These are phyloP conservation scores for Galeopterus variegatus DNA, from an alignment of 2,113 vertebrate species.

Conservation along the genomic window DNA sequence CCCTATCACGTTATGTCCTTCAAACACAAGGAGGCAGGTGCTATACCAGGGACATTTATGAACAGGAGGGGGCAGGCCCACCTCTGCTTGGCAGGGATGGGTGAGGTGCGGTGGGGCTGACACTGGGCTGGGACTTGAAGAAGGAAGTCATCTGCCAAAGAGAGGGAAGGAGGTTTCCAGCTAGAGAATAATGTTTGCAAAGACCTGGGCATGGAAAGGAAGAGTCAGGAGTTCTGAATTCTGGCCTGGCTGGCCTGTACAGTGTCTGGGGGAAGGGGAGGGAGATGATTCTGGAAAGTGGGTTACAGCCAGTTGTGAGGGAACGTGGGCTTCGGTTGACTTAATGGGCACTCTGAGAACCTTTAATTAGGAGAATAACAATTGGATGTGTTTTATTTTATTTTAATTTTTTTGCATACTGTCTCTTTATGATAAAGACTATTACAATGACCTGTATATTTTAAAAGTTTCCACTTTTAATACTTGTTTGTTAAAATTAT, in stretches of 20 bases:
- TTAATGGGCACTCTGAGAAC: neutral
- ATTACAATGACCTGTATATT: conserved; percentile 3
- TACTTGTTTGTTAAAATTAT: conserved; percentile 57
- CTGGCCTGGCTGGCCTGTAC: neutral
- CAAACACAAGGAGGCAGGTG: neutral
- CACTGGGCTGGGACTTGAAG: neutral
- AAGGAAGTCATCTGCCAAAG: neutral
- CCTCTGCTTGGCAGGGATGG: neutral
- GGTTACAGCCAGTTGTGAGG: neutral
- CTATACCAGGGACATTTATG: neutral
- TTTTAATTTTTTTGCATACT: neutral
- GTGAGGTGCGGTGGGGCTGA: neutral
- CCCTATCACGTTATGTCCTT: neutral
- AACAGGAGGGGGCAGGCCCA: neutral
- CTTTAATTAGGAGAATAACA: neutral
- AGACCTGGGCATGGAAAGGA: neutral
- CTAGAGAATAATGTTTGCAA: neutral
- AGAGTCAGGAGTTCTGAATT: neutral
- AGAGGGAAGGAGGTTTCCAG: neutral
- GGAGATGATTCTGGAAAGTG: neutral
- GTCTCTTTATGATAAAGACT: conserved; percentile 19
- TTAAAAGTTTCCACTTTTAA: conserved; percentile 36
- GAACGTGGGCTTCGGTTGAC: neutral
- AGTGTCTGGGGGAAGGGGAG: neutral
- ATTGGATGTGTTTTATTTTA: neutral